Evolutionary conservation across 1,140 invertebrate genomes (phyloP), one percentile per base, ranked within the genome.

Genomic region (Ips nitidus): DNA sequence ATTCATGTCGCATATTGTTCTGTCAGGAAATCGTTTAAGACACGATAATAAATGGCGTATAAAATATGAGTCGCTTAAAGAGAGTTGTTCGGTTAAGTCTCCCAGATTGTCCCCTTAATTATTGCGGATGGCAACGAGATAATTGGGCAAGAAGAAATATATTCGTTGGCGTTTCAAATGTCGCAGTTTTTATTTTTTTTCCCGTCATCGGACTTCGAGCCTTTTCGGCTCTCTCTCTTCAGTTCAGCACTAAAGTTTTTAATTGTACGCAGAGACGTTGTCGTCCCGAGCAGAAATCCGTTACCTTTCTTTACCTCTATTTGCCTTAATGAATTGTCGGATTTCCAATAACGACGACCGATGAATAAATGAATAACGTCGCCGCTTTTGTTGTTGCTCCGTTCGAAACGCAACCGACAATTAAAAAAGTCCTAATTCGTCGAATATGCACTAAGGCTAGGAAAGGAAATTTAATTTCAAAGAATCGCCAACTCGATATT

Each of bases 11-110:
- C 63, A 65, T 65, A 65, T 65, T 65, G 63, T 65, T 56, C 63
- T 65, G 63, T 65, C 63, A 65, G 52, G 56, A 65, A 65, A 52
- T 65, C 63, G 63, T 52, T 65, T 65, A 65, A 65, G 63, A 65
- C 52, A 65, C 37, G 52, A 52, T 65, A 65, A 65, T 65, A 65
- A 65, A 65, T 65, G 63, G 52, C 52, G 52, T 40, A 53, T 65
- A 65, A 65, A 65, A 65, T 65, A 65, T 65, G 63, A 65, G 63
- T 65, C 53, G 52, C 53, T 65, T 65, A 65, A 65, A 65, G 63
- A 65, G 52, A 65, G 63, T 65, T 65, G 63, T 65, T 65, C 63
- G 63, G 43, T 65, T 56, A 55, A 65, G 52, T 22, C 59, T 36
- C 39, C 22, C 52, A 41, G 63, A 65, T 65, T 65, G 63, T 65